Base-by-base conservation (phyloP, 2,113 vertebrate species). In the Kryptolebias marmoratus region DNA sequence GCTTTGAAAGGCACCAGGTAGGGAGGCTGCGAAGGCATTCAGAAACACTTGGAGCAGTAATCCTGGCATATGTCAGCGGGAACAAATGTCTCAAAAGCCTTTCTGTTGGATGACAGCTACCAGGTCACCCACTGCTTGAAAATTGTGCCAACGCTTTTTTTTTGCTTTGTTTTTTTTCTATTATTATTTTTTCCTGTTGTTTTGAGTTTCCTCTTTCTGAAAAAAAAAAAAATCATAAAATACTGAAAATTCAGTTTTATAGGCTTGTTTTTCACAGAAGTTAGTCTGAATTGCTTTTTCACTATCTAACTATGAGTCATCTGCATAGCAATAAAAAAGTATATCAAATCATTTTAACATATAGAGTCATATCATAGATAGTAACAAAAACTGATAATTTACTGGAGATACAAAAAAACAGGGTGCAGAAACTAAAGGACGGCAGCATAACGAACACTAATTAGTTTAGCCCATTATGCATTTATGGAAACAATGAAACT, bases 71-170 rank as follows among this genome's bases (percentile, higher is more conserved):
- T 91, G 90, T 86, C 84, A 85, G 70, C 54, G 77, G 86, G 79
- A 90, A 67, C 91, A 92, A 91, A 92, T 92, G 90, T 88, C 83
- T 80, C 88, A 74, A 71, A 89, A 80, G 81, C 58, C 73, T 79
- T 83, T 86, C 87, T 88, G 89, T 89, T 89, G 88, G 77, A 85
- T 55, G 69, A 68, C 64, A 73, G 74, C 76, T 74, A 71, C 31
- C 31, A 44, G 73, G 81, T 77, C 82, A 83, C 54, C 63, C 32
- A 63, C 61, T 36, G 73, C 64, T 64, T 13, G 22, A 76, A 77
- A 76, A 80, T 47, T 36, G 50, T 62, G 31, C 65, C 49, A 31
- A 22, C 22, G 22, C 14, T 11, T 53, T 66, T 50, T 78, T 49
- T 59, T 6, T 31, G 6, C 16, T 50, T 18, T 18, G 5, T 50